Evolutionary conservation across 1,140 invertebrate species (phyloP), one percentile per base, ranked within the genome.

Genomic region (Goniozus legneri): DNA sequence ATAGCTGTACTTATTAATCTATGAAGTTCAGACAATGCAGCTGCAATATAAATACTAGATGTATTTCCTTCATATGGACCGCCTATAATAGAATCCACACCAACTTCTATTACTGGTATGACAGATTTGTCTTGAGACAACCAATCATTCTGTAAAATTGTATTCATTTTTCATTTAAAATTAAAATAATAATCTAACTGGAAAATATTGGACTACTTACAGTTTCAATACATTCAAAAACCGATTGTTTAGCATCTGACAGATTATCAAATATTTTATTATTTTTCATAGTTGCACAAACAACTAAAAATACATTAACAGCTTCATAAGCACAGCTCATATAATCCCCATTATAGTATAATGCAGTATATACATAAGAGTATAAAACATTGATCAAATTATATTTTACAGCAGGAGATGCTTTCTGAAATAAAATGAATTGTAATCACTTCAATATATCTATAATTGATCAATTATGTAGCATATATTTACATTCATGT

Each of bases 261-360:
- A 67, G 56, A 52, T 82, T 76, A 37, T 83, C 74, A 60, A 82
- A 89, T 58, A 83, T 79, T 13, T 73, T 76, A 58, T 83, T 84
- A 1, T 61, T 63, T 37, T 77, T 78, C 3, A 89, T 68, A 58
- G 81, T 84, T 6, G 77, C 69, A 55, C 82, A 84, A 13, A 88
- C 64, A 42, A 77, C 75, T 2, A 83, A 63, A 15, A 88, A 69
- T 53, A 79, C 77, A 15, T 72, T 64, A 0, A 74, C 63, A 8
- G 79, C 77, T 67, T 88, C 86, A 3, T 73, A 56, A 7, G 79
- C 50, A 58, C 81, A 82, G 20, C 80, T 73, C n/a, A 70, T 56
- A 64, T 84, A 77, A 56, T 89, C 86, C 16, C 86, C 87, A 61
- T 84, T 83, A 54, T 85, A 88, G 64, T 84, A 84, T 14, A 86